Base-by-base conservation (phyloP, 2,797 vertebrate species). In the Phyllotis vaccarum region DNA sequence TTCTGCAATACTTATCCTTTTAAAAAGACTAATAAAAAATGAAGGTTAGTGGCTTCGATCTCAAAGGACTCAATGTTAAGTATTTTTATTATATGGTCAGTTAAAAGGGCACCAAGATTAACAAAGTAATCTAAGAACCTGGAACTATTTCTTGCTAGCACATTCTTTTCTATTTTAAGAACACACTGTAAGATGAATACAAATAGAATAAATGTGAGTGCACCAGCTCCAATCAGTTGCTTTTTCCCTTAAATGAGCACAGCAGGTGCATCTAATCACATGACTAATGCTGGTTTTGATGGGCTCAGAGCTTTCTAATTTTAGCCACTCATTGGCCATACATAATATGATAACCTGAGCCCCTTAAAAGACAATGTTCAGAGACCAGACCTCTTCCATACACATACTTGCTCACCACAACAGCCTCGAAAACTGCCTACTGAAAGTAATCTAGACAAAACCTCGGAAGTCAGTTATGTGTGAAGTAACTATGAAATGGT, bases 1-100 rank as follows among this genome's bases (percentile, higher is more conserved):
- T 49, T 49, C 46, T 49, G 9, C 46, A 49, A 49, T 49, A 49
- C n/a, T 56, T 74, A 78, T 2, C 83, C 62, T 92, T 90, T 95
- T 89, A 83, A 91, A 94, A 96, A 40, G 40, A 80, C 56, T 82
- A 95, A 91, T 43, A 49, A 90, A 56, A 93, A 95, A 81, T 9
- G 78, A 56, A 91, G 27, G 4, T 21, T 80, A 70, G 29, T 46
- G 21, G 37, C 34, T 93, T 91, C 66, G 56, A 87, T 93, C 13
- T 52, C 31, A 87, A 92, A 92, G 86, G 9, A 75, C 29, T 12
- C 27, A 62, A 11, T 66, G 2, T 49, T 49, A 66, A 88, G 22
- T 76, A 85, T 70, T 80, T 92, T 83, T 86, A 29, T 86, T 52
- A 43, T 49, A 12, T 81, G 31, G 80, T 85, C 90, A 78, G 90